Evolutionary conservation across 2,797 vertebrate genomes (phyloP).

Genomic region (Pseudomugil gertrudae): DNA sequence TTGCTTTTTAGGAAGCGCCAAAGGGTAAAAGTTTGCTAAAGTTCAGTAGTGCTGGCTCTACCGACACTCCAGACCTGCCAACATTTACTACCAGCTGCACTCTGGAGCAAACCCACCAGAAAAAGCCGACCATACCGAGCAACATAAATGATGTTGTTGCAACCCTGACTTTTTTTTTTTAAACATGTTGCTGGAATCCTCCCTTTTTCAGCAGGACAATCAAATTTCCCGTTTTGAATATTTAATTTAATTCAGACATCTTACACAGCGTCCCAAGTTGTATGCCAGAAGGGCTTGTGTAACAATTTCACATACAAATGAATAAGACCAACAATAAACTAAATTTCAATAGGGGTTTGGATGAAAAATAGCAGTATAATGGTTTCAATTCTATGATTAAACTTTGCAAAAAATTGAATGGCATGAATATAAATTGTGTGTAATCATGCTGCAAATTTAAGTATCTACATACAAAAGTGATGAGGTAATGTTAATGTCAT

Average conservation of each 20-base stretch:
- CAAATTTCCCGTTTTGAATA: neutral
- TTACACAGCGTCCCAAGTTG: conserved; percentile 19
- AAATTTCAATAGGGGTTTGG: conserved; percentile 75
- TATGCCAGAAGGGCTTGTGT: neutral
- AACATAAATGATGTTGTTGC: neutral
- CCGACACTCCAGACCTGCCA: neutral
- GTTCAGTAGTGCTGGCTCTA: neutral
- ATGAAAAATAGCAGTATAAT: conserved; percentile 80
- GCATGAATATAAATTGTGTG: conserved; percentile 63
- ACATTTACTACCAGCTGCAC: neutral
- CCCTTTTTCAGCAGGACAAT: neutral
- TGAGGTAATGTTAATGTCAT: conserved; percentile 54
- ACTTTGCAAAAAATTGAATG: conserved; percentile 59
- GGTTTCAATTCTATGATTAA: conserved; percentile 71
- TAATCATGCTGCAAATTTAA: conserved; percentile 70
- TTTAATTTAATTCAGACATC: neutral
- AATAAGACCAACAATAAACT: conserved; percentile 73
- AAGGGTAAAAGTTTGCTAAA: too few species aligned
- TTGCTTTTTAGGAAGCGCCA: too few species aligned
- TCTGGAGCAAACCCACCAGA: neutral
- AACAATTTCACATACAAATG: conserved; percentile 59
- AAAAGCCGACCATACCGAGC: neutral
- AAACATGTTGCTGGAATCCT: conserved; percentile 3
- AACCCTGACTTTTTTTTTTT: too few species aligned
- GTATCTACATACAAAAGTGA: conserved; percentile 38